These are phyloP conservation scores for Gambusia affinis DNA, from an alignment of 2,113 vertebrate genomes.

Conservation along the genomic window DNA sequence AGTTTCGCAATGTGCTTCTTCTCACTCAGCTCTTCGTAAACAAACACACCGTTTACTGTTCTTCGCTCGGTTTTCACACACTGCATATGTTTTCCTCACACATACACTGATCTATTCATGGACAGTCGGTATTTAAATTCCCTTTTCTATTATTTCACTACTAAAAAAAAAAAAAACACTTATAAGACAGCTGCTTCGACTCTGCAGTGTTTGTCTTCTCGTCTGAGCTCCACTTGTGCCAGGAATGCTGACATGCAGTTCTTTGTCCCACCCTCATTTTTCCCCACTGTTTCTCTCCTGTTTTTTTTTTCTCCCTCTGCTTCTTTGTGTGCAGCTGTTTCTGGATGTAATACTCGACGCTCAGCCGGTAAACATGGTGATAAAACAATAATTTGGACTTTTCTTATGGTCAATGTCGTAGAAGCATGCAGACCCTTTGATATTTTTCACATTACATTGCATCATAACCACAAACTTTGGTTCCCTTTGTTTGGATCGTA, in stretches of 20 bases:
- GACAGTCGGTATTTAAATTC: not conserved
- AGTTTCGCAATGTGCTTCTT: not conserved
- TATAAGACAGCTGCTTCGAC: constrained; percentile 54
- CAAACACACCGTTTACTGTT: not conserved
- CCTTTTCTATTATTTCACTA: not conserved
- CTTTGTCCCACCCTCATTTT: constrained; percentile 9
- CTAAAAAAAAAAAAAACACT: constrained; percentile 5
- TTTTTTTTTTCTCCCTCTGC: not conserved
- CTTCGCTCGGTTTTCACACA: not conserved
- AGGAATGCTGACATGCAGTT: constrained; percentile 51
- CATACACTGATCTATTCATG: not conserved
- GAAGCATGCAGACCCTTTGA: no score
- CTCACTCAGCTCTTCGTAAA: not conserved
- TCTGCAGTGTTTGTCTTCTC: constrained; percentile 44
- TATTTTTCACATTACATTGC: no score
- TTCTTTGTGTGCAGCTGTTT: constrained; percentile 23
- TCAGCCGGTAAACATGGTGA: constrained; percentile 5
- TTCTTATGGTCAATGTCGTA: not conserved
- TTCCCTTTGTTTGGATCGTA: no score
- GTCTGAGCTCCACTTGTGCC: constrained; percentile 48
- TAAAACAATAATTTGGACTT: not conserved
- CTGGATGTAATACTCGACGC: not conserved
- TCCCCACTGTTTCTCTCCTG: constrained; percentile 5
- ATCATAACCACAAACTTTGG: no score
- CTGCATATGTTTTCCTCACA: no score